Conservation (phyloP, 2,113 vertebrate genomes). For the Tachycineta bicolor region DNA sequence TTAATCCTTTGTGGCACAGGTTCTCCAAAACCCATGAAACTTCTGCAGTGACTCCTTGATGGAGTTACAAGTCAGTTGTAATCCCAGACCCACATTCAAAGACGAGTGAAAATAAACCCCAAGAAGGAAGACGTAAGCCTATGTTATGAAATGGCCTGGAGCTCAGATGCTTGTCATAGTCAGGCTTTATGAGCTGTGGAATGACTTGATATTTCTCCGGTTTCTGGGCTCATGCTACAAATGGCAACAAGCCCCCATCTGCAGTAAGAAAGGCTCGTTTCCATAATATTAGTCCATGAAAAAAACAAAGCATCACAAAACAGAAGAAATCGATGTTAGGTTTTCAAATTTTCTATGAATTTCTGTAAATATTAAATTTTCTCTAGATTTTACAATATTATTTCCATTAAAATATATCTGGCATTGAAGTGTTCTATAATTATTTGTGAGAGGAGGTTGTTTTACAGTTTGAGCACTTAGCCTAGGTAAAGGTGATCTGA, state of each 20-base stretch:
- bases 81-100: neutral
- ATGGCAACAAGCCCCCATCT: neutral
- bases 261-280: neutral
- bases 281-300: neutral
- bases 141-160: neutral
- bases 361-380: neutral
- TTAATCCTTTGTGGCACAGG: neutral
- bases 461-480: neutral
- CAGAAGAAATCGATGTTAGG: neutral
- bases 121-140: neutral
- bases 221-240: neutral
- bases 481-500: neutral
- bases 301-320: neutral
- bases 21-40: neutral
- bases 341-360: neutral
- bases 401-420: neutral
- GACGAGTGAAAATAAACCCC: neutral
- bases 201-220: neutral
- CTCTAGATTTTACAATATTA: neutral
- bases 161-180: conserved; percentile 18
- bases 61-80: neutral
- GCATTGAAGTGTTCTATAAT: neutral
- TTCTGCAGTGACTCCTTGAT: neutral
- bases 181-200: neutral
- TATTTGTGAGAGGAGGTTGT: neutral